Evolutionary conservation across 2,797 vertebrate species (phyloP).

Genomic region (Dipus sagitta): DNA sequence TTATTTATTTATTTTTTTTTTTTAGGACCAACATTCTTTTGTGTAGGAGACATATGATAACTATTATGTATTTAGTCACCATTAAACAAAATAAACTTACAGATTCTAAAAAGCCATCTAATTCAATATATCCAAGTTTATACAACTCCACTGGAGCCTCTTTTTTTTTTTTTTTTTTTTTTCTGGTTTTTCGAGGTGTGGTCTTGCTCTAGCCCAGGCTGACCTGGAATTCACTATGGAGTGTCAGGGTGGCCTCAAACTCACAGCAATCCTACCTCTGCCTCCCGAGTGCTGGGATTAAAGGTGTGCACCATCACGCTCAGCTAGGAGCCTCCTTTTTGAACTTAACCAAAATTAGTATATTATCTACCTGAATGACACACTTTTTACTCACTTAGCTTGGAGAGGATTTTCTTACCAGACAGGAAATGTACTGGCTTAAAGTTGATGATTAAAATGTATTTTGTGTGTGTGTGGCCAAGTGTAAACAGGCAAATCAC

Average conservation of each 20-base stretch:
- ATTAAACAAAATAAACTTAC: background rate
- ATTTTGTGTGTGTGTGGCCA: background rate
- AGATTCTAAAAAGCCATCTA: slow-evolving; percentile 23
- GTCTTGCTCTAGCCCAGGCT: too few relatives aligned
- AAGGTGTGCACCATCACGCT: too few relatives aligned
- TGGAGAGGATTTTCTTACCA: background rate
- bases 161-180: too few relatives aligned
- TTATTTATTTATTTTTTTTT: too few relatives aligned
- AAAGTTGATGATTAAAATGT: slow-evolving; percentile 30
- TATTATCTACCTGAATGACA: slow-evolving; percentile 20
- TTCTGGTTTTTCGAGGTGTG: too few relatives aligned
- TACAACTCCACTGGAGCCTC: background rate
- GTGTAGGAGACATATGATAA: background rate
- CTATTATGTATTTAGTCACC: background rate
- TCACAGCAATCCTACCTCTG: too few relatives aligned
- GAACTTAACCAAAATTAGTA: background rate
- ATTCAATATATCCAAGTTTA: slow-evolving; percentile 1
- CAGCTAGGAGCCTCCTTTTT: background rate
- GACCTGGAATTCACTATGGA: too few relatives aligned
- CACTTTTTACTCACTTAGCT: background rate
- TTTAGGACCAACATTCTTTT: background rate
- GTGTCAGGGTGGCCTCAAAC: too few relatives aligned
- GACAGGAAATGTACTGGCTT: background rate
- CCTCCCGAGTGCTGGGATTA: too few relatives aligned
- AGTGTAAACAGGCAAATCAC: background rate